Base-by-base conservation (phyloP, 2,888 invertebrate species). In the Salticus scenicus region DNA sequence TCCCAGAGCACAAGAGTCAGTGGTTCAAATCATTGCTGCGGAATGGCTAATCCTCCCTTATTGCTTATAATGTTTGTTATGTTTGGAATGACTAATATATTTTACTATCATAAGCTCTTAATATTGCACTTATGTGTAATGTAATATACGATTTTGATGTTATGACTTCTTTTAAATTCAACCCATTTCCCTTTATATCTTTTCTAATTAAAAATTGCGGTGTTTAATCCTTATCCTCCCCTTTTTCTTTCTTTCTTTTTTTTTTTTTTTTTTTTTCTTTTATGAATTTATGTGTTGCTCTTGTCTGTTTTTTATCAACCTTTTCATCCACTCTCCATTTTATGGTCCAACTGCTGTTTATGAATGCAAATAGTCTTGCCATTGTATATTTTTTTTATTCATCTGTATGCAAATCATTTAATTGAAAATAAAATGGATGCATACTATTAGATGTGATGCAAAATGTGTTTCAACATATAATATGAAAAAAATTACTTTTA, bases 11-110 rank as follows among this genome's bases (percentile, higher is more conserved):
- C 83, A 67, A 67, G 77, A 77, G 72, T 63, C 12, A 10, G 57
- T 69, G 77, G 72, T 47, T 67, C 33, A 57, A 70, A 74, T 42
- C 42, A 76, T 30, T 67, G 77, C 76, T 76, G 71, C 77, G 73
- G 82, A 84, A 84, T 84, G 83, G 83, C 83, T 83, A 64, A 72
- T 72, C 77, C 73, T 30, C 73, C 73, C 73, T 72, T 31, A 37
- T 17, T 57, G 74, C 77, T 51, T 37, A 14, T 14, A 57, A 31
- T 69, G 66, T 76, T 51, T 24, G 30, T 33, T 24, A 27, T 30
- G 51, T 73, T 42, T 84, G 77, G 83, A 77, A 84, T 84, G 83
- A 82, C 41, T 63, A 47, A 14, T 63, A 51, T 64, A 63, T 24
- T n/a, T n/a, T 70, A 51, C 27, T 41, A 20, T 24, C 33, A 27